phyloP scores from a whole-genome alignment of 2,888 invertebrate genomes.

The Drosophila anomelani region DNA sequence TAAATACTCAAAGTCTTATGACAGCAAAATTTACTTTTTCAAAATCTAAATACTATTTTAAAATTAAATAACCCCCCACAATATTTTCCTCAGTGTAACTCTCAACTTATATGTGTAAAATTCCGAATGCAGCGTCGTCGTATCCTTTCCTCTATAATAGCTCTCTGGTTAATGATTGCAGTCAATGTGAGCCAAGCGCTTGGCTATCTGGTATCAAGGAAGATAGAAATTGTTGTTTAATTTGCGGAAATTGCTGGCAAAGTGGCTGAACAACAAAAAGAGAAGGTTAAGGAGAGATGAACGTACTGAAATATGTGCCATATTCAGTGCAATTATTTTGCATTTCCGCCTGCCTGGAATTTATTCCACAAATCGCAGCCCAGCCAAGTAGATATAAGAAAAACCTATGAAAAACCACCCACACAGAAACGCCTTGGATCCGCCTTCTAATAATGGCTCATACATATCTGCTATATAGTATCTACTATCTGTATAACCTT shows the following conservation, averaged over 20 bases:
- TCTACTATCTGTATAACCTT: slow-evolving; percentile 67
- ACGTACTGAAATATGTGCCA: slow-evolving; percentile 19
- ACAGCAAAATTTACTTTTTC: no score
- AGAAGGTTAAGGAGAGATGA: slow-evolving; percentile 22
- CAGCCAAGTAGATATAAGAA: neutral
- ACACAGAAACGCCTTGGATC: slow-evolving; percentile 47
- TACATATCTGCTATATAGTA: slow-evolving; percentile 44
- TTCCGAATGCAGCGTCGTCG: slow-evolving; percentile 27
- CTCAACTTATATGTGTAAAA: slow-evolving; percentile 16
- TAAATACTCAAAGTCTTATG: no score
- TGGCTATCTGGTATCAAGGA: slow-evolving; percentile 58
- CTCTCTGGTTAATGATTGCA: slow-evolving; percentile 68
- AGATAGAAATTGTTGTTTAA: slow-evolving; percentile 74
- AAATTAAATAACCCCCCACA: neutral
- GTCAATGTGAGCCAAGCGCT: slow-evolving; percentile 69
- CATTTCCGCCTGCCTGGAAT: slow-evolving; percentile 37
- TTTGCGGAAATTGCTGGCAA: slow-evolving; percentile 71
- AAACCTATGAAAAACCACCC: slow-evolving; percentile 38
- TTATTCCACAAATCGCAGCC: slow-evolving; percentile 23
- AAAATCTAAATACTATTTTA: no score
- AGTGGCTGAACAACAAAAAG: slow-evolving; percentile 35
- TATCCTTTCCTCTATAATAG: slow-evolving; percentile 68
- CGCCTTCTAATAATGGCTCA: slow-evolving; percentile 30
- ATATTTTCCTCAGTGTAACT: neutral
- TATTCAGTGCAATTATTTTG: slow-evolving; percentile 25